Percentiles rank a stretch among this genome's conserved stretches.
Evolutionary conservation across 2,113 vertebrate genomes (phyloP).

Genomic region (Heterotilapia buettikoferi): DNA sequence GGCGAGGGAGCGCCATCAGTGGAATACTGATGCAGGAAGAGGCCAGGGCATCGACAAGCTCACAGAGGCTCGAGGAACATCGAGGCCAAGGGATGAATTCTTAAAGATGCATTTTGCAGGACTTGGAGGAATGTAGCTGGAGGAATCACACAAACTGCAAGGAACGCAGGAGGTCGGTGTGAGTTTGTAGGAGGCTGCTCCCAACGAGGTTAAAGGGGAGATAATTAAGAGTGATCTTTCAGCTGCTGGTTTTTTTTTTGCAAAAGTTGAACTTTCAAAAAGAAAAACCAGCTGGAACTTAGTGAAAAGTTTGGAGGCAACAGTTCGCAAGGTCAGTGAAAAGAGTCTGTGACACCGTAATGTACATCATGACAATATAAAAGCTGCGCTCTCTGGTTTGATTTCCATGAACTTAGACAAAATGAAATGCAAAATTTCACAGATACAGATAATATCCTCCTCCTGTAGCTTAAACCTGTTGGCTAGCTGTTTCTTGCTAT

Average conservation of each 20-base stretch:
- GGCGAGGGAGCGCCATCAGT: neutral
- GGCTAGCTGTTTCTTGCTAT: neutral
- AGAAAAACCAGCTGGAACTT: neutral
- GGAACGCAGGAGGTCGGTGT: neutral
- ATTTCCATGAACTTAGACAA: neutral
- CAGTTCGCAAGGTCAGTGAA: neutral
- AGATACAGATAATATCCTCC: too few relatives aligned
- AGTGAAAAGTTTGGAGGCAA: neutral
- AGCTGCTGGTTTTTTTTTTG: neutral
- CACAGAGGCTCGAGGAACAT: constrained; percentile 3
- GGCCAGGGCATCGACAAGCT: constrained; percentile 5
- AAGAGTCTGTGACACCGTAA: neutral
- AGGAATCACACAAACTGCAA: neutral
- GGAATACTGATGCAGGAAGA: constrained; percentile 55
- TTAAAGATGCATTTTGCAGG: constrained; percentile 22
- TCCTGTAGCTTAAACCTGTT: neutral
- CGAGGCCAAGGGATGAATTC: constrained; percentile 30
- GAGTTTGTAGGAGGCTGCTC: neutral
- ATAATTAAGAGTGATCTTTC: neutral
- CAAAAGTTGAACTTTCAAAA: neutral
- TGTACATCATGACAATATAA: neutral
- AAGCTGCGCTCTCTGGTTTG: neutral
- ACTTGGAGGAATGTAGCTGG: neutral
- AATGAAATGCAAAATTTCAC: neutral
- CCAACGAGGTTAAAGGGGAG: neutral